phyloP scores from a whole-genome alignment of 2,888 invertebrate species.

The Epiperipatus broadwayi region DNA sequence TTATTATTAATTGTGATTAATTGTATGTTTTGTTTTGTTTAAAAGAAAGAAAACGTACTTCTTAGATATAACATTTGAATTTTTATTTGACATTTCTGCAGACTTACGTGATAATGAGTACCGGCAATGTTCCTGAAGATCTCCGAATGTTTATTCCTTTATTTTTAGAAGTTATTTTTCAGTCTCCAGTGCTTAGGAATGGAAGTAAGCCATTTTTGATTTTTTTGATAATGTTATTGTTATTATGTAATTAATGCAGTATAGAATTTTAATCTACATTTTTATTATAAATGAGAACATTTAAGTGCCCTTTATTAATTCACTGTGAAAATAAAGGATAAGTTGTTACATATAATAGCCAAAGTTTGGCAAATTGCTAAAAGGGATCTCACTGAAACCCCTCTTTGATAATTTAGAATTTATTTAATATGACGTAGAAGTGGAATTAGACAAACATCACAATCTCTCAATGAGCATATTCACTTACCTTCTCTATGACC shows the following conservation, averaged over 20 bases:
- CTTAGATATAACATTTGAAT: conserved; percentile 11
- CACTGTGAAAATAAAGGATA: too few species aligned
- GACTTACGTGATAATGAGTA: conserved; percentile 54
- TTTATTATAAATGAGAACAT: too few species aligned
- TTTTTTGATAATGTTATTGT: not conserved
- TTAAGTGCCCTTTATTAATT: too few species aligned
- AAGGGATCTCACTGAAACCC: too few species aligned
- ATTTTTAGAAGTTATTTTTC: conserved; percentile 49
- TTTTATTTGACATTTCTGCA: conserved; percentile 25
- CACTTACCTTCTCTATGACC: too few species aligned
- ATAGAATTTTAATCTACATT: not conserved
- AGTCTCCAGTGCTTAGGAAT: conserved; percentile 43
- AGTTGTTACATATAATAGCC: too few species aligned
- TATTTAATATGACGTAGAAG: too few species aligned
- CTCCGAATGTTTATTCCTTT: conserved; percentile 53
- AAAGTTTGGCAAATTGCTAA: too few species aligned
- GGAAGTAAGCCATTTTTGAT: conserved; percentile 34
- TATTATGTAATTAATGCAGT: not conserved
- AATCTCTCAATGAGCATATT: too few species aligned
- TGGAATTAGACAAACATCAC: too few species aligned
- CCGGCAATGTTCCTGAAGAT: conserved; percentile 37
- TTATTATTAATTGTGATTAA: not conserved
- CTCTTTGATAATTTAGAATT: too few species aligned
- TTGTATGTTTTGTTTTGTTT: conserved; percentile 8
- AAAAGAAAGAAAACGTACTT: too few species aligned